phyloP scores from a whole-genome alignment of 2,113 vertebrate genomes.

The Python bivittatus region DNA sequence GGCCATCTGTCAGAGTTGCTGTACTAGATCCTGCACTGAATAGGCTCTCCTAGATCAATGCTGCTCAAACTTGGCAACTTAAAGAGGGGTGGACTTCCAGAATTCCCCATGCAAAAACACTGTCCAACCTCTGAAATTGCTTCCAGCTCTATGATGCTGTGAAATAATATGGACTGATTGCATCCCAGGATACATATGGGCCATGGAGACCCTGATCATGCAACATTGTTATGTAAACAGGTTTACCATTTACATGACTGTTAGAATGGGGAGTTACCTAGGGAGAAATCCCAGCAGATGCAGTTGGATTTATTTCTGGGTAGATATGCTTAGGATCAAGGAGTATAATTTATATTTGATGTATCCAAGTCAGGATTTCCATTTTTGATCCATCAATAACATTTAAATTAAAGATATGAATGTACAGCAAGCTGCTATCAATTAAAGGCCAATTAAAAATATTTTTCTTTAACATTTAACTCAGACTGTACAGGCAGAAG shows the following conservation, averaged over 20 bases:
- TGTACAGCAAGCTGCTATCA: not conserved
- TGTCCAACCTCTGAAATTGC: not conserved
- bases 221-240: not conserved
- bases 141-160: not conserved
- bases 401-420: not conserved
- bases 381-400: slow-evolving; percentile 7
- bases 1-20: not conserved
- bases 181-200: not conserved
- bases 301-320: not conserved
- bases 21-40: not conserved
- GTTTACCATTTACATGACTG: not conserved
- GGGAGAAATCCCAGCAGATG: not conserved
- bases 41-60: not conserved
- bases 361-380: slow-evolving; percentile 16
- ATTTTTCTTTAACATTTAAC: not conserved
- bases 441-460: not conserved
- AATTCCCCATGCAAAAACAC: not conserved
- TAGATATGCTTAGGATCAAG: not conserved
- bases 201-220: not conserved
- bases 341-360: not conserved
- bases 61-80: not conserved
- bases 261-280: not conserved
- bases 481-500: not conserved
- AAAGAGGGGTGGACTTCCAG: not conserved
- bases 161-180: not conserved